These are phyloP conservation scores for Apaloderma vittatum DNA, from an alignment of 2,113 vertebrate species.

Conservation along the genomic window DNA sequence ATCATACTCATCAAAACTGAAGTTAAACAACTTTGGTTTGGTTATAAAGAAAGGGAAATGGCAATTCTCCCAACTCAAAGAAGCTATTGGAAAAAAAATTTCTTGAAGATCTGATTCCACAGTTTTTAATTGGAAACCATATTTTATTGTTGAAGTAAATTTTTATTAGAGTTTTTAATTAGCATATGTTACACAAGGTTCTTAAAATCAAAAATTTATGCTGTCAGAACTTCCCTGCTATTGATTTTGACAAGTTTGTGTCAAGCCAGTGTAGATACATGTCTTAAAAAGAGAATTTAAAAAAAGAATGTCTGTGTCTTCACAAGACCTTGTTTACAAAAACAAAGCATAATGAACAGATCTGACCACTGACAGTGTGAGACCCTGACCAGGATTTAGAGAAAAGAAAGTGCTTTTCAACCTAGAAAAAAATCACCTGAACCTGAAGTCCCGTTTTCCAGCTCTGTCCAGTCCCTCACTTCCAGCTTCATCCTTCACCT, in stretches of 20 bases:
- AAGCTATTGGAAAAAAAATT: background rate
- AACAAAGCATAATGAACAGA: background rate
- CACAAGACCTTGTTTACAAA: background rate
- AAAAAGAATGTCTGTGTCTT: background rate
- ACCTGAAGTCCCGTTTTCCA: background rate
- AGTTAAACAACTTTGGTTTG: background rate
- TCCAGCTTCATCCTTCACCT: background rate
- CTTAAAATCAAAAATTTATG: background rate
- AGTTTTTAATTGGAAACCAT: background rate
- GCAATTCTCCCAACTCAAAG: background rate
- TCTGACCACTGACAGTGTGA: background rate
- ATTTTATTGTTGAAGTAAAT: background rate
- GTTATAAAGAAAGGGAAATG: background rate
- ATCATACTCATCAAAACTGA: background rate
- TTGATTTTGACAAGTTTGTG: slow-evolving; percentile 6
- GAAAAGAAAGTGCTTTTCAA: background rate
- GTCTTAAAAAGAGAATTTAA: background rate
- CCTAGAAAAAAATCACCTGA: background rate
- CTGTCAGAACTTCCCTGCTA: background rate
- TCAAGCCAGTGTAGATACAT: background rate
- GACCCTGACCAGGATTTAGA: background rate
- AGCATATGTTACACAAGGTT: background rate
- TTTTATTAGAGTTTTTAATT: background rate
- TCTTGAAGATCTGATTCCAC: background rate
- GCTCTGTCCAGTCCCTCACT: background rate